Evolutionary conservation across 1,140 invertebrate genomes (phyloP).

Genomic region (Galleria mellonella): DNA sequence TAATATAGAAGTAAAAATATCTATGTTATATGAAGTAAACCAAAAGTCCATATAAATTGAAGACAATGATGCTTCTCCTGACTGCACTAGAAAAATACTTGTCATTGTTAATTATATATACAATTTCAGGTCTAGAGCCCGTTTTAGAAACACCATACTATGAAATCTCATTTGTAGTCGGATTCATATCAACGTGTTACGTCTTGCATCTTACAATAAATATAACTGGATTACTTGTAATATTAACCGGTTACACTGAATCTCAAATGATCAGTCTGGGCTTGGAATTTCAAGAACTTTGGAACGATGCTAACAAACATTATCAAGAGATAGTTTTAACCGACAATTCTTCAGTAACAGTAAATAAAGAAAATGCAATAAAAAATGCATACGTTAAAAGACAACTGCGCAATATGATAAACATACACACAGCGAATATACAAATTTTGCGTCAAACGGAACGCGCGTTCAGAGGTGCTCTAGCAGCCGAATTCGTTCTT

Average conservation of each 20-base stretch:
- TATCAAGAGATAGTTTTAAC: conserved; percentile 1
- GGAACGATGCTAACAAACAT: conserved; percentile 22
- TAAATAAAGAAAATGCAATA: conserved; percentile 7
- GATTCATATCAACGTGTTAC: conserved; percentile 12
- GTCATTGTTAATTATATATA: background rate
- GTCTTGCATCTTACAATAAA: conserved; percentile 4
- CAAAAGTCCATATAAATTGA: too few species aligned
- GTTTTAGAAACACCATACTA: conserved; percentile 20
- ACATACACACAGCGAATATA: conserved; percentile 24
- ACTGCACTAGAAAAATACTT: too few species aligned
- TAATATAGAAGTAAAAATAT: too few species aligned
- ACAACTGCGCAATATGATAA: conserved; percentile 22
- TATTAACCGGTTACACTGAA: conserved; percentile 32
- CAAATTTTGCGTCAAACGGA: conserved; percentile 19
- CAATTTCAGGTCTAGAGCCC: conserved; percentile 18
- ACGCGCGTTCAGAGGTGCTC: conserved; percentile 13
- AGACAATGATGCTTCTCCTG: too few species aligned
- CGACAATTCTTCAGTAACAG: background rate
- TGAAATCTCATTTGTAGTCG: conserved; percentile 16
- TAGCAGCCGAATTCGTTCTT: conserved; percentile 22
- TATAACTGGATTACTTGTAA: conserved; percentile 19
- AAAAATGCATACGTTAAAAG: conserved; percentile 21
- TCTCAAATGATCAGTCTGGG: conserved; percentile 27
- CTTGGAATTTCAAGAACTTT: conserved; percentile 29
- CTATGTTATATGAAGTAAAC: too few species aligned